These are phyloP conservation scores for Cepaea hortensis DNA, from an alignment of 2,888 invertebrate species.

Conservation along the genomic window DNA sequence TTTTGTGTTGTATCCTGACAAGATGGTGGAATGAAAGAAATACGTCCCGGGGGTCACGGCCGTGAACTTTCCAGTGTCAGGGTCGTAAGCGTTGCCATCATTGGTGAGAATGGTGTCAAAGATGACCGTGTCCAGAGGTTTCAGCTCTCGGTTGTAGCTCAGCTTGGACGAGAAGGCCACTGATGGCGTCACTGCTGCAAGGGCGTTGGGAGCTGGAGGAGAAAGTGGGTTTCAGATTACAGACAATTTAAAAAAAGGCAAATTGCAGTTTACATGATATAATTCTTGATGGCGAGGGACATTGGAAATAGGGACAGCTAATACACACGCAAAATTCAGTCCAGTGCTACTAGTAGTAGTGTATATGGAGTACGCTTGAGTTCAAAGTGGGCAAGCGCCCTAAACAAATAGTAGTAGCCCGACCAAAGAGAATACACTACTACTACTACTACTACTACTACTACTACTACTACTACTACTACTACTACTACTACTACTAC, in stretches of 20 bases:
- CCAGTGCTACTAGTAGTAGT: too few species aligned
- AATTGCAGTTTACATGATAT: too few species aligned
- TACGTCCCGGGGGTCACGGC: conserved; percentile 54
- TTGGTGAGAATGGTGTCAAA: conserved; percentile 57
- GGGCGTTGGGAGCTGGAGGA: conserved; percentile 38
- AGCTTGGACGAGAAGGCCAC: conserved; percentile 55
- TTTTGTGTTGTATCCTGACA: conserved; percentile 58
- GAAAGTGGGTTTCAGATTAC: neutral
- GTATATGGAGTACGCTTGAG: too few species aligned
- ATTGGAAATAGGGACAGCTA: too few species aligned
- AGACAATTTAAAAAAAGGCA: neutral
- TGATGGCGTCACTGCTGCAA: conserved; percentile 34
- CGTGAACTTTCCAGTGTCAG: conserved; percentile 56
- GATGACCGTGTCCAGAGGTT: conserved; percentile 56
- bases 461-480: too few species aligned
- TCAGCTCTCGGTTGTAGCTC: conserved; percentile 57
- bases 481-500: too few species aligned
- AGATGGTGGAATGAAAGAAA: conserved; percentile 54
- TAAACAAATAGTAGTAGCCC: too few species aligned
- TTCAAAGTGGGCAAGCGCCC: too few species aligned
- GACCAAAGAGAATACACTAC: too few species aligned
- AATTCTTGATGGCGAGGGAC: too few species aligned
- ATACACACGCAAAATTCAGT: too few species aligned
- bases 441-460: too few species aligned
- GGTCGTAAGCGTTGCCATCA: conserved; percentile 54